Evolutionary conservation across 2,797 vertebrate genomes (phyloP).

Genomic region (Hypotaenidia philippensis): DNA sequence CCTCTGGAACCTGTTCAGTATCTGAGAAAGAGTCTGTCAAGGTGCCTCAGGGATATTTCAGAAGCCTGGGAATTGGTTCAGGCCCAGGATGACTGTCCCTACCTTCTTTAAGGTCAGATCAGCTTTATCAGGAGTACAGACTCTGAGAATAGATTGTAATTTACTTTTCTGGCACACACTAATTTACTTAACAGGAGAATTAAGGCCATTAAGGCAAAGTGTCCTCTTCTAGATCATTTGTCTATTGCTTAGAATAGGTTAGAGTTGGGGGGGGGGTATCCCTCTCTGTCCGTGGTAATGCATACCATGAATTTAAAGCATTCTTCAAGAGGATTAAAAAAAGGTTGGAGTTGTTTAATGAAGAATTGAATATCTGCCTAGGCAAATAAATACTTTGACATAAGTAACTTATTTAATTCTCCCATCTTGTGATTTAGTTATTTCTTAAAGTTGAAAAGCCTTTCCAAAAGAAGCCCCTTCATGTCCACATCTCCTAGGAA

Average conservation of each 20-base stretch:
- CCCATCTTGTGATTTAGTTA: neutral
- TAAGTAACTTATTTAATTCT: neutral
- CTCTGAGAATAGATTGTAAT: neutral
- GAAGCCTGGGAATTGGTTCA: neutral
- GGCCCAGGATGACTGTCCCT: neutral
- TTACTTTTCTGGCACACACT: neutral
- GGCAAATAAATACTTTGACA: neutral
- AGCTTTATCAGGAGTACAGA: neutral
- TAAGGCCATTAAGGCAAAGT: neutral
- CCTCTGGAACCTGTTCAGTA: neutral
- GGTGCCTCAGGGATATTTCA: neutral
- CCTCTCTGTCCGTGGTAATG: neutral
- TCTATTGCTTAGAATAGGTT: neutral
- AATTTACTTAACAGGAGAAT: neutral
- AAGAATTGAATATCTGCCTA: neutral
- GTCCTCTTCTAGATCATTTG: neutral
- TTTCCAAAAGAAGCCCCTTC: neutral
- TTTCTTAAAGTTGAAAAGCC: neutral
- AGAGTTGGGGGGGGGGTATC: rapidly evolving
- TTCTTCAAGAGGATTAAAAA: neutral
- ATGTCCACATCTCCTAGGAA: neutral
- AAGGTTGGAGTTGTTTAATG: neutral
- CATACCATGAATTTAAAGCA: neutral
- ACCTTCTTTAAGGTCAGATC: neutral
- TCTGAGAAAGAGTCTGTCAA: neutral